A percentile compares a stretch with the other conserved stretches of the same genome.
phyloP scores from a whole-genome alignment of 2,888 invertebrate genomes.

The Ochropleura leucogaster region DNA sequence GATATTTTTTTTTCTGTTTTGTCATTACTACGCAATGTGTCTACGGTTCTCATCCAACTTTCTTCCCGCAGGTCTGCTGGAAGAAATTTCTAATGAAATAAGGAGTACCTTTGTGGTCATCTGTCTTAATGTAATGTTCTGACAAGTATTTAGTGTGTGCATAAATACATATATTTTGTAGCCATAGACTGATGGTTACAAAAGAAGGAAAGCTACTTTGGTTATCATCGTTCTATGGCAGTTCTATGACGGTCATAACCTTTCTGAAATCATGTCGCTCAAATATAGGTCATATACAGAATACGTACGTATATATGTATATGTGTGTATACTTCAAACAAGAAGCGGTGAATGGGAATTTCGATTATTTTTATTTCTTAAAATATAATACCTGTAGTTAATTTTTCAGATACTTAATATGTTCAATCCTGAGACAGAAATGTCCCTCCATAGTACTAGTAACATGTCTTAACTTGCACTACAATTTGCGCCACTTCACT shows the following conservation, averaged over 20 bases:
- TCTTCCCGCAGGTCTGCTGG: too few relatives aligned
- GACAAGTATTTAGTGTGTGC: too few relatives aligned
- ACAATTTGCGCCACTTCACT: slow-evolving; percentile 15
- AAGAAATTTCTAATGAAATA: too few relatives aligned
- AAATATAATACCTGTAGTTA: not conserved
- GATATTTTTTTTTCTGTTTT: too few relatives aligned
- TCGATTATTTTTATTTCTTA: not conserved
- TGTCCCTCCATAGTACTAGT: not conserved
- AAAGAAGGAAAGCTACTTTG: not conserved
- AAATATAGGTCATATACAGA: not conserved
- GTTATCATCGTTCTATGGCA: not conserved
- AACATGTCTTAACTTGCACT: slow-evolving; percentile 8
- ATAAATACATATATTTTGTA: not conserved
- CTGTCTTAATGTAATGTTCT: too few relatives aligned
- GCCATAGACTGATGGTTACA: not conserved
- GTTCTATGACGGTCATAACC: not conserved
- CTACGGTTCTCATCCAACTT: too few relatives aligned
- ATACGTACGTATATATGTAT: not conserved
- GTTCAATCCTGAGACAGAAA: not conserved
- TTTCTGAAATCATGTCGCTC: too few relatives aligned
- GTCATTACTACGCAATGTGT: too few relatives aligned
- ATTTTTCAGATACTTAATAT: not conserved
- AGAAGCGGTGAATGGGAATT: not conserved
- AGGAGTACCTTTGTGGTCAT: too few relatives aligned
- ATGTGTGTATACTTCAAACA: not conserved